Conservation (phyloP, 2,797 vertebrate genomes). For the Pantherophis vulpinus region DNA sequence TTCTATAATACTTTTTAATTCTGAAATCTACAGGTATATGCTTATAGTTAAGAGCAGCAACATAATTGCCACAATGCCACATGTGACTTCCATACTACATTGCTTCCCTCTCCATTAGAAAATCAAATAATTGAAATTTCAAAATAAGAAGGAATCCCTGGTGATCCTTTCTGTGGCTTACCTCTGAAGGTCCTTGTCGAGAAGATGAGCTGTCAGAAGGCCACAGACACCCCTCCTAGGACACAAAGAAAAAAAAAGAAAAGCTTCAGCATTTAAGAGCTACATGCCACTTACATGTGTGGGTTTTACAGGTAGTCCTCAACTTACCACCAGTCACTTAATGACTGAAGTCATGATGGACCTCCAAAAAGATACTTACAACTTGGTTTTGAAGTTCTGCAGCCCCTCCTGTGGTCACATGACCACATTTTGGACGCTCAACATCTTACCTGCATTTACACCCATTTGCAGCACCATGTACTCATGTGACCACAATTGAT, state of each 20-base stretch:
- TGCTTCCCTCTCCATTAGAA: not conserved
- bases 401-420: not conserved
- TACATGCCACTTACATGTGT: not conserved
- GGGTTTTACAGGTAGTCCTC: not conserved
- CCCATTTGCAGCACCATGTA: not conserved
- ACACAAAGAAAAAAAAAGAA: conserved; percentile 38
- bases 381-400: not conserved
- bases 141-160: not conserved
- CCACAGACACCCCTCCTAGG: conserved; percentile 89
- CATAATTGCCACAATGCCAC: not conserved
- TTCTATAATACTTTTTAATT: not conserved
- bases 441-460: not conserved
- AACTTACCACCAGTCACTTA: not conserved
- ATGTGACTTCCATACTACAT: not conserved
- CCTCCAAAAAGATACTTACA: not conserved
- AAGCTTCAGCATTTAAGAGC: not conserved
- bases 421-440: not conserved
- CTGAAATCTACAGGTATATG: not conserved
- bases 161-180: conserved; percentile 58
- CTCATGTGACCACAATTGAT: not conserved
- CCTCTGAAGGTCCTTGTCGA: conserved; percentile 86
- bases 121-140: not conserved
- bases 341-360: not conserved
- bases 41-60: not conserved
- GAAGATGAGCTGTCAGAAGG: conserved; percentile 82